Conservation (phyloP, 2,888 invertebrate genomes). For the Cephus nigrinus region DNA sequence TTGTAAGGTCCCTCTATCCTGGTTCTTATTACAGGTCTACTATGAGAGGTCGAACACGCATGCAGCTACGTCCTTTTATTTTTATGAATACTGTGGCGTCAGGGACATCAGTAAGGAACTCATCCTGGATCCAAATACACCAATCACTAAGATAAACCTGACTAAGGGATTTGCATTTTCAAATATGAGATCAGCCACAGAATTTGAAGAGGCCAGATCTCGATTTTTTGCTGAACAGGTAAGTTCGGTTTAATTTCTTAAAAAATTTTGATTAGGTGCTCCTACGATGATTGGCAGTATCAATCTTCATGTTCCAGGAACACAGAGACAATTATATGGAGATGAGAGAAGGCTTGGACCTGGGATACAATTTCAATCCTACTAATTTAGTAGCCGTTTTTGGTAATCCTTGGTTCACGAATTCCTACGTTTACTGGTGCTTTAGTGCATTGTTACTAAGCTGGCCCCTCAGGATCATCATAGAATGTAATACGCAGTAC, state of each 20-base stretch:
- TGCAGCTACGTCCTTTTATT: constrained; percentile 81
- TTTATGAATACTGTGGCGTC: constrained; percentile 81
- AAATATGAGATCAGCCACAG: constrained; percentile 80
- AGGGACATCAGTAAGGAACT: constrained; percentile 80
- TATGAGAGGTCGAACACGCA: constrained; percentile 86
- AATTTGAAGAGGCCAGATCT: constrained; percentile 85
- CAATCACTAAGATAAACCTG: constrained; percentile 82
- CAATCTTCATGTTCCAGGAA: constrained; percentile 66
- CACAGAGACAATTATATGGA: constrained; percentile 87
- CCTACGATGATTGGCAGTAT: not conserved
- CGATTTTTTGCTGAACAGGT: constrained; percentile 81
- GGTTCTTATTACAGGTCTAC: constrained; percentile 72
- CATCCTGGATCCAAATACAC: constrained; percentile 74
- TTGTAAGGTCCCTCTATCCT: not conserved
- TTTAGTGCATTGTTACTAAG: constrained; percentile 79
- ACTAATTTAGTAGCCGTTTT: constrained; percentile 59
- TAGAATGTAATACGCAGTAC: constrained; percentile 85
- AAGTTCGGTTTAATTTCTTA: not conserved
- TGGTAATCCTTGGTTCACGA: constrained; percentile 75
- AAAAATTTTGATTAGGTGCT: not conserved
- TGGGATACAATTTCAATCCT: constrained; percentile 66
- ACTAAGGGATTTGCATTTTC: constrained; percentile 86
- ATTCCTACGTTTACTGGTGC: constrained; percentile 80
- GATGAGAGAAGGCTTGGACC: constrained; percentile 83
- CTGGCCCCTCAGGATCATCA: constrained; percentile 84